Percentiles rank a stretch among this genome's conserved stretches.
Evolutionary conservation across 2,113 vertebrate genomes (phyloP).

Genomic region (Cyprinodon tularosa): DNA sequence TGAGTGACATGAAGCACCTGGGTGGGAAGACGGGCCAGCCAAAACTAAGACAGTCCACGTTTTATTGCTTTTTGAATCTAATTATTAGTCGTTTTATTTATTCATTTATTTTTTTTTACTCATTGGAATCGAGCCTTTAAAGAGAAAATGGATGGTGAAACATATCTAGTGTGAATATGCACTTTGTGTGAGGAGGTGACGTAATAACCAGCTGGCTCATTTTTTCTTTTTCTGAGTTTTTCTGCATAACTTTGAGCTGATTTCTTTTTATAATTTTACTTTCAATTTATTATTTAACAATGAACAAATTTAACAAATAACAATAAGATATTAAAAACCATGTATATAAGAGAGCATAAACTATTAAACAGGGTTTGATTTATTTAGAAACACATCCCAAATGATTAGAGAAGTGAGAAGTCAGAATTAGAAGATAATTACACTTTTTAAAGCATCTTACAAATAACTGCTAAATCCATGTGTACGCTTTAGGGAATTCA

Average conservation of each 20-base stretch:
- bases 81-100: constrained; percentile 51
- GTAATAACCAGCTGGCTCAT: background rate
- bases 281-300: too few relatives aligned
- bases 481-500: too few relatives aligned
- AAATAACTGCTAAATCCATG: too few relatives aligned
- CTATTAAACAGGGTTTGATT: too few relatives aligned
- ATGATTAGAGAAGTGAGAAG: too few relatives aligned
- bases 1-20: constrained; percentile 59
- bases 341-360: too few relatives aligned
- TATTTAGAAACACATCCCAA: too few relatives aligned
- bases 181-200: constrained; percentile 32
- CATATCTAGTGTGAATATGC: constrained; percentile 20
- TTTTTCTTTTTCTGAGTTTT: background rate
- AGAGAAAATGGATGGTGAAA: constrained; percentile 42
- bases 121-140: constrained; percentile 43
- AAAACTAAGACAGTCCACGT: constrained; percentile 27
- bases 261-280: background rate
- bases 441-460: too few relatives aligned
- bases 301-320: background rate
- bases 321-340: background rate
- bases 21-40: constrained; percentile 39
- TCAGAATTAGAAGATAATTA: too few relatives aligned
- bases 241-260: background rate
- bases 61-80: constrained; percentile 50
- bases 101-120: constrained; percentile 36